phyloP scores from a whole-genome alignment of 2,888 invertebrate genomes.

The Amiota minor region DNA sequence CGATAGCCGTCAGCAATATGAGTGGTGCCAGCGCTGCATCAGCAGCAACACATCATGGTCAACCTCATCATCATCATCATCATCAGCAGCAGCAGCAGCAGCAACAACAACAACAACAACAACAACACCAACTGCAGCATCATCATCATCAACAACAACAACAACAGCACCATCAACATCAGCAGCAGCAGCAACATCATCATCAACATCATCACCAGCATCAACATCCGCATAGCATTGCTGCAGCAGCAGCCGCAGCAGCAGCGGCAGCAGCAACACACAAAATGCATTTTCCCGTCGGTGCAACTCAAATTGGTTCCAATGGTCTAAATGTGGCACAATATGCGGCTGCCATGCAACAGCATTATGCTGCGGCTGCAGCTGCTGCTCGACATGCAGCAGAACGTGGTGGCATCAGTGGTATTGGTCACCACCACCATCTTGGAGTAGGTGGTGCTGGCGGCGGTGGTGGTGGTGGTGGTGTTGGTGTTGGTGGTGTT shows the following conservation, averaged over 20 bases:
- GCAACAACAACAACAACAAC: conserved; percentile 30
- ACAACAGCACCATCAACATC: not conserved
- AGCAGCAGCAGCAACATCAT: conserved; percentile 16
- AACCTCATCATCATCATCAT: conserved; percentile 13
- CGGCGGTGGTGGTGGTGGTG: no score
- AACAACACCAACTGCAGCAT: conserved; percentile 36
- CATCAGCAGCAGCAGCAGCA: conserved; percentile 44
- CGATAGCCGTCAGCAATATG: conserved; percentile 35
- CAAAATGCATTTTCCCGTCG: conserved; percentile 65
- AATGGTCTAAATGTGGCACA: conserved; percentile 69
- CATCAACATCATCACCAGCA: not conserved
- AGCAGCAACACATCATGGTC: conserved; percentile 25
- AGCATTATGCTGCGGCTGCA: conserved; percentile 68
- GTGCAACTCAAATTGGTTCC: conserved; percentile 62
- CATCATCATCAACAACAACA: not conserved
- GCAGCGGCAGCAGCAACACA: conserved; percentile 49
- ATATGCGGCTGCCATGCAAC: conserved; percentile 70
- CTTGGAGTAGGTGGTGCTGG: conserved; percentile 20
- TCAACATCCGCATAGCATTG: conserved; percentile 11
- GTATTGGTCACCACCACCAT: not conserved
- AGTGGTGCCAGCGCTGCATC: not conserved
- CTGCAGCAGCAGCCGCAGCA: conserved; percentile 28
- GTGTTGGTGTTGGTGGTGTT: conserved; percentile 34
- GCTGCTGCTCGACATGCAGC: conserved; percentile 57
- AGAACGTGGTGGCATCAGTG: conserved; percentile 36